These are phyloP conservation scores for Drosophila nr. perissopoda DNA, from an alignment of 2,888 invertebrate species.

Conservation along the genomic window DNA sequence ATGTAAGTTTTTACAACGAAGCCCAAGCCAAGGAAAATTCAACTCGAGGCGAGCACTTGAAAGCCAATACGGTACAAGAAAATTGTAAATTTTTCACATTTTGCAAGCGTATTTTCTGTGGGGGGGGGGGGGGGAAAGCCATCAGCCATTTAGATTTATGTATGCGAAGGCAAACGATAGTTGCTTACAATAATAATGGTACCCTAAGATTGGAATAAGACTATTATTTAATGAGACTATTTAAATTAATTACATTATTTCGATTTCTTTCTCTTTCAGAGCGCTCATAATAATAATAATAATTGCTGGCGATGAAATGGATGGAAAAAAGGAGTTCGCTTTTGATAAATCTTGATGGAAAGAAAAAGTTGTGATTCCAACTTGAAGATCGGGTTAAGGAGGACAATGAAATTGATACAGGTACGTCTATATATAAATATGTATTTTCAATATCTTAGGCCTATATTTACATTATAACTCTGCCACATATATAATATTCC, in stretches of 20 bases:
- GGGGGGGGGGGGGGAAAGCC: neutral
- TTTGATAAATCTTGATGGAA: neutral
- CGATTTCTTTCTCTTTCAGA: constrained; percentile 8
- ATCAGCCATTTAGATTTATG: constrained; percentile 13
- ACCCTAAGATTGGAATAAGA: neutral
- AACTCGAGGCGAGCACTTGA: constrained; percentile 23
- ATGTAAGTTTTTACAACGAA: constrained; percentile 39
- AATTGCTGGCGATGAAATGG: neutral
- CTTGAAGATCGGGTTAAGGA: neutral
- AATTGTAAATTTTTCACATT: constrained; percentile 43
- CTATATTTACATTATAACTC: too few species aligned
- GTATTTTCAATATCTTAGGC: neutral
- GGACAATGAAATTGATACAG: neutral
- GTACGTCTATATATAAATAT: neutral
- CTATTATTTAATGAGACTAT: neutral
- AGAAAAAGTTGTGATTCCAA: fast-evolving
- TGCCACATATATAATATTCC: fast-evolving
- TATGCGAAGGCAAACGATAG: constrained; percentile 35
- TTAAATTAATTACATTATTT: constrained; percentile 13
- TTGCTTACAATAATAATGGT: constrained; percentile 6
- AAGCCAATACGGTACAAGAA: constrained; percentile 51
- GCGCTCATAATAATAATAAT: neutral
- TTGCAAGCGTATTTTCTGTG: constrained; percentile 35
- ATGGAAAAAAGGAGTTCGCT: neutral
- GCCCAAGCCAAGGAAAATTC: constrained; percentile 9